Base-by-base conservation (phyloP, 2,888 invertebrate species). In the Chirona hameri region DNA sequence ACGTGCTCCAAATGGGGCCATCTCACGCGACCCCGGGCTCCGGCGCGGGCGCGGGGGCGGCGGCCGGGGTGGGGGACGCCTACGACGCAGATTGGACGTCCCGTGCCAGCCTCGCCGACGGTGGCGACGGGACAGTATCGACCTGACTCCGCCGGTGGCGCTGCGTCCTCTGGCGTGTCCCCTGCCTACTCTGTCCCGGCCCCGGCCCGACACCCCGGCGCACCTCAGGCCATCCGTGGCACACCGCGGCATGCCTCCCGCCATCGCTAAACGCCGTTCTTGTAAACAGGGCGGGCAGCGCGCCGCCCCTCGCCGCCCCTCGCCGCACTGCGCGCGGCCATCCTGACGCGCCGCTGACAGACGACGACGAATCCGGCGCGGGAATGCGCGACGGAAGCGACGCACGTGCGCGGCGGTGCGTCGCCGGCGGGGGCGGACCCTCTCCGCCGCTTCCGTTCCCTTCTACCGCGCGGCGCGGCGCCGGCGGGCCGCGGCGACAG, bases 321-420 rank as follows among this genome's bases (percentile, higher is more conserved):
- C 27, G 39, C 10, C 39, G 39, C 24, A 39, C 24, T 21, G 39
- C 31, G 39, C 76, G 76, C 76, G 18, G 46, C 39, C 18, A 15
- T 21, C 24, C 39, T 46, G 76, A 76, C 76, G 76, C 76, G 24
- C 39, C 76, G 76, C 76, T 46, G 76, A 76, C 76, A 76, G 76
- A 76, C 76, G 76, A 18, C 76, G 76, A 76, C 76, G 76, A 76
- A 76, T 76, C 76, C 46, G 76, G 76, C 76, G 76, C 76, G 46
- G 76, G 76, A 76, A 76, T 76, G 76, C 24, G 76, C 76, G 76
- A 39, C 76, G 76, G 76, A 76, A 76, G 76, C 46, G 76, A 24
- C 46, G 76, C 76, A 76, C 76, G 76, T 46, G 76, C 76, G 76
- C 12, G 46, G 31, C 29, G 29, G 29, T 7, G 65, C 65, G 65